A percentile compares a stretch with the other conserved stretches of the same genome.
Evolutionary conservation across 2,113 vertebrate genomes (phyloP).

Genomic region (Charina bottae): DNA sequence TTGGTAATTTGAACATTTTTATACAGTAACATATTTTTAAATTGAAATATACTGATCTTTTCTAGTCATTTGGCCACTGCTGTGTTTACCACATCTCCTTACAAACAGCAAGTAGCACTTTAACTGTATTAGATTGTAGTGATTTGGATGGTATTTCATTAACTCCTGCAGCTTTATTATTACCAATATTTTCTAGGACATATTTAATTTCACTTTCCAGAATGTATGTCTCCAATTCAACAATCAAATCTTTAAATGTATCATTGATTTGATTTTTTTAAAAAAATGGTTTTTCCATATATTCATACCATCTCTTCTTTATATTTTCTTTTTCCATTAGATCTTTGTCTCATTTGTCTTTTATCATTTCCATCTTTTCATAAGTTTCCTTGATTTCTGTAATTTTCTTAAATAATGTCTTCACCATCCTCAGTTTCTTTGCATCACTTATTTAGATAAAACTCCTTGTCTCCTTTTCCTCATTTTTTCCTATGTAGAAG

Average conservation of each 20-base stretch:
- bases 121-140: background rate
- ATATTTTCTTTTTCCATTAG: background rate
- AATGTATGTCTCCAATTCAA: background rate
- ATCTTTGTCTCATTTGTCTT: background rate
- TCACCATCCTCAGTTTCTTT: background rate
- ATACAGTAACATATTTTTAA: background rate
- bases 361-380: background rate
- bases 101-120: background rate
- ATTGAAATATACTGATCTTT: background rate
- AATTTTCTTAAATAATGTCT: background rate
- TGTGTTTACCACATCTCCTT: background rate
- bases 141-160: background rate
- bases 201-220: background rate
- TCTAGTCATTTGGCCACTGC: background rate
- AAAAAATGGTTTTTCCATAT: background rate
- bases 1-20: background rate
- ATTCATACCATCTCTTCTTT: background rate
- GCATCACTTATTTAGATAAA: background rate
- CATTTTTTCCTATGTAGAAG: background rate
- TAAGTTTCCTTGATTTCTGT: background rate
- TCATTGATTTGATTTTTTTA: background rate
- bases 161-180: background rate
- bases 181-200: background rate
- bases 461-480: background rate
- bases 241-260: background rate